Evolutionary conservation across 2,888 invertebrate genomes (phyloP), one percentile per base, ranked within the genome.

Genomic region (Drosophila falleni): DNA sequence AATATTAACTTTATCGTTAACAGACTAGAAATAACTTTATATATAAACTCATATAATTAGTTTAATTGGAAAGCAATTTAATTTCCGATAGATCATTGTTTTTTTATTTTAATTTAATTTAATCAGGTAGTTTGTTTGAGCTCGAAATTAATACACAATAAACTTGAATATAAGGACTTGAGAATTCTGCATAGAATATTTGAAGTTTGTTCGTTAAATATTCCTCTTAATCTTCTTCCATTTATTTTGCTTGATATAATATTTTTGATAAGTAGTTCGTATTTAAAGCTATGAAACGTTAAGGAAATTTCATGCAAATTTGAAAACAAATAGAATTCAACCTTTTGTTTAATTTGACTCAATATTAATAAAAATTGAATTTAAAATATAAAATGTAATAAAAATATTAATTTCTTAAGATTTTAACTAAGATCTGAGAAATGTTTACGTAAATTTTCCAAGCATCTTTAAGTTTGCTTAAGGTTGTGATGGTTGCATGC

Each of bases 381-480:
- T 37, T 2, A n/a, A 5, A 37, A 1, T 8, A 6, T n/a, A n/a
- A 37, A 37, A 37, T 2, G 2, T 6, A 0, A 8, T n/a, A 15
- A 19, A 19, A 42, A 42, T 23, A 3, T 9, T n/a, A 35, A n/a
- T 10, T 9, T 9, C 2, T 0, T 9, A 8, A 19, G 5, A 31
- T 31, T 16, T 1, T 6, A 8, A 19, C 0, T 8, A 15, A 42
- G 8, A 44, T 23, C 10, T 23, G 9, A 26, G 16, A 39, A 39
- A 16, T 31, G 6, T 46, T 33, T 35, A 5, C 5, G 10, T 33
- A 2, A 15, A 11, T 63, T 53, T 29, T 26, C 9, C 35, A 15
- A 26, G 31, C 47, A 49, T 44, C 44, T 65, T 74, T 49, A 49
- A 53, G 16, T 4, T 29, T 31, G 8, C 51, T 39, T 50, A 47